A percentile compares a stretch with the other conserved stretches of the same genome.
Conservation (phyloP, 2,113 vertebrate genomes). For the Echinops telfairi region DNA sequence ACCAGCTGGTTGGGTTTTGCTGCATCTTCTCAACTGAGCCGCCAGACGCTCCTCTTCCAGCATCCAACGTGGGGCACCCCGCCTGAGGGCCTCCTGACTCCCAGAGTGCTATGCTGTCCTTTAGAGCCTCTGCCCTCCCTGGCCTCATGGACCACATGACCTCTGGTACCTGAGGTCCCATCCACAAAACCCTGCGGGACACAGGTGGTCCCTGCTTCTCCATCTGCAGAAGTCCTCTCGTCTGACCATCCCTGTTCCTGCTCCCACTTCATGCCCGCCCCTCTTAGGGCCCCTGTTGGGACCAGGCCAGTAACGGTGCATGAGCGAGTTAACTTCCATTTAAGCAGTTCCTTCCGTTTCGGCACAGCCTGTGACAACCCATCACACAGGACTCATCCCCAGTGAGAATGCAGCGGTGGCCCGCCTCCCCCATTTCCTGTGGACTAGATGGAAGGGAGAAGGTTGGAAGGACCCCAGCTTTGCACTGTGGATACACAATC, state of each 20-base stretch:
- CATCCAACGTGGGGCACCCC: neutral
- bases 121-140: neutral
- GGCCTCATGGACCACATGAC: neutral
- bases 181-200: neutral
- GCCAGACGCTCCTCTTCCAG: neutral
- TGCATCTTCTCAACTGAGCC: neutral
- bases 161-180: conserved; percentile 3
- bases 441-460: neutral
- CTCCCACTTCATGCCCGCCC: neutral
- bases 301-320: neutral
- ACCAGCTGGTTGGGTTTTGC: conserved; percentile 25
- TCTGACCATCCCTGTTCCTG: neutral
- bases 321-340: neutral
- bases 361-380: conserved; percentile 52
- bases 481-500: neutral
- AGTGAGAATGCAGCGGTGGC: conserved; percentile 42
- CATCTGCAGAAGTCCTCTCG: too few relatives aligned
- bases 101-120: neutral
- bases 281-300: neutral
- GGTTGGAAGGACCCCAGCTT: neutral
- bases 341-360: conserved; percentile 48
- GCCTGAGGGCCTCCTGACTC: neutral
- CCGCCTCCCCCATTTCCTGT: neutral
- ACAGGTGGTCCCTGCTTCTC: neutral
- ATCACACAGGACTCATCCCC: neutral